Conservation (phyloP, 2,113 vertebrate genomes). For the Neolamprologus cancellatus region DNA sequence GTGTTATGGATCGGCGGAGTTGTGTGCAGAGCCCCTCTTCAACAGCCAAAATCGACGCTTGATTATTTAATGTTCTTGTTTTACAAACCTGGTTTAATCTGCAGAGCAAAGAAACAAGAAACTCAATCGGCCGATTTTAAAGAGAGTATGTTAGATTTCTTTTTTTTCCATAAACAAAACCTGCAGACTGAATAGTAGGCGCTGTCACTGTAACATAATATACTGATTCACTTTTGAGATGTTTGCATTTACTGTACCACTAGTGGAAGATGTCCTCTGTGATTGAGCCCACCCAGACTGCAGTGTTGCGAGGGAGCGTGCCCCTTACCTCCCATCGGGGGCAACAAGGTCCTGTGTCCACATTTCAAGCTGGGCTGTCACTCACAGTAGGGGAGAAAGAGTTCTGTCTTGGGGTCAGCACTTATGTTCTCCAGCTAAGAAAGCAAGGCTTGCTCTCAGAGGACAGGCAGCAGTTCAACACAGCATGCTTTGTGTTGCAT, state of each 20-base stretch:
- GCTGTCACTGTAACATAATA: slow-evolving; percentile 57
- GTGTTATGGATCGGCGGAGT: slow-evolving; percentile 62
- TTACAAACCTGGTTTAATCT: slow-evolving; percentile 66
- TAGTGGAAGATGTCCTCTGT: slow-evolving; percentile 59
- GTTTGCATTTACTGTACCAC: slow-evolving; percentile 68
- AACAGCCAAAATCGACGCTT: slow-evolving; percentile 38
- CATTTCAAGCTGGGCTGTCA: slow-evolving; percentile 66
- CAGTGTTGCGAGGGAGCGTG: slow-evolving; percentile 54
- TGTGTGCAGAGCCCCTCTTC: slow-evolving; percentile 33
- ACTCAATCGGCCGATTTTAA: slow-evolving; percentile 58
- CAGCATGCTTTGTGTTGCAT: slow-evolving; percentile 67
- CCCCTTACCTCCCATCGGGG: slow-evolving; percentile 64
- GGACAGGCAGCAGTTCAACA: slow-evolving; percentile 59
- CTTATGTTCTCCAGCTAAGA: slow-evolving; percentile 82
- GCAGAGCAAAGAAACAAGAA: slow-evolving; percentile 73
- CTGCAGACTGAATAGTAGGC: slow-evolving; percentile 16
- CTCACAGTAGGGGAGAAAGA: slow-evolving; percentile 70
- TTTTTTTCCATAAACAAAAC: slow-evolving; percentile 18
- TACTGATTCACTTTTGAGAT: slow-evolving; percentile 45
- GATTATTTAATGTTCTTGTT: slow-evolving; percentile 75
- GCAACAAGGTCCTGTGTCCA: slow-evolving; percentile 68
- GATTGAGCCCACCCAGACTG: slow-evolving; percentile 74
- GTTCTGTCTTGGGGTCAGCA: slow-evolving; percentile 72
- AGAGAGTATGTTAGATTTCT: neutral
- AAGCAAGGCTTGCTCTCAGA: slow-evolving; percentile 70